Percentiles rank a stretch among this genome's conserved stretches.
phyloP scores from a whole-genome alignment of 2,797 vertebrate species.

The Gallinago solitaria region DNA sequence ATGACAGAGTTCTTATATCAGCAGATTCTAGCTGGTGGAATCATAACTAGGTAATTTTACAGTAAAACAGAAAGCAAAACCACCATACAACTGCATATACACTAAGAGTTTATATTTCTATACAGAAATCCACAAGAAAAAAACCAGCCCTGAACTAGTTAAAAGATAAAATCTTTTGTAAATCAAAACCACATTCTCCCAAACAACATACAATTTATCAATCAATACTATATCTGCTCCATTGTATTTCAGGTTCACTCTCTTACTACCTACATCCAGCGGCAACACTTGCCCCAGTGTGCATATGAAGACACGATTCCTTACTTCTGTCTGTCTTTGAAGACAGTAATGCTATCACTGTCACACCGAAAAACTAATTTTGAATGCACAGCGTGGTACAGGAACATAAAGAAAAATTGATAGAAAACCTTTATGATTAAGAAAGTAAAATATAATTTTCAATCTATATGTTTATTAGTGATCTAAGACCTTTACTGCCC shows the following conservation, averaged over 20 bases:
- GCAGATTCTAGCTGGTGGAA: background rate
- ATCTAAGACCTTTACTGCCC: background rate
- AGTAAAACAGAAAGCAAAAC: conserved; percentile 12
- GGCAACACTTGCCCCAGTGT: background rate
- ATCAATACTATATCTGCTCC: background rate
- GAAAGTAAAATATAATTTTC: background rate
- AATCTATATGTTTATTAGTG: background rate
- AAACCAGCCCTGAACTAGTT: background rate
- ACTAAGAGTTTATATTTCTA: background rate
- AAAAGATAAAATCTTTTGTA: background rate
- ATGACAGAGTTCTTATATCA: background rate
- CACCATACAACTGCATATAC: background rate
- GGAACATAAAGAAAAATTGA: background rate
- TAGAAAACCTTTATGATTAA: background rate
- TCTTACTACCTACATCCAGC: background rate
- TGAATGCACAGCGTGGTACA: background rate
- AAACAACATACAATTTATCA: background rate
- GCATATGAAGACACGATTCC: background rate
- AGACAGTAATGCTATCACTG: background rate
- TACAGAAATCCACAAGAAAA: background rate
- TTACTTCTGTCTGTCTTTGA: background rate
- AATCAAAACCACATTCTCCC: background rate
- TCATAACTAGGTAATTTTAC: background rate
- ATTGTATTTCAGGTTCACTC: background rate
- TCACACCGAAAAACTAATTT: background rate